Evolutionary conservation across 2,113 vertebrate genomes (phyloP), one percentile per base, ranked within the genome.

Genomic region (Oenanthe oenanthe): DNA sequence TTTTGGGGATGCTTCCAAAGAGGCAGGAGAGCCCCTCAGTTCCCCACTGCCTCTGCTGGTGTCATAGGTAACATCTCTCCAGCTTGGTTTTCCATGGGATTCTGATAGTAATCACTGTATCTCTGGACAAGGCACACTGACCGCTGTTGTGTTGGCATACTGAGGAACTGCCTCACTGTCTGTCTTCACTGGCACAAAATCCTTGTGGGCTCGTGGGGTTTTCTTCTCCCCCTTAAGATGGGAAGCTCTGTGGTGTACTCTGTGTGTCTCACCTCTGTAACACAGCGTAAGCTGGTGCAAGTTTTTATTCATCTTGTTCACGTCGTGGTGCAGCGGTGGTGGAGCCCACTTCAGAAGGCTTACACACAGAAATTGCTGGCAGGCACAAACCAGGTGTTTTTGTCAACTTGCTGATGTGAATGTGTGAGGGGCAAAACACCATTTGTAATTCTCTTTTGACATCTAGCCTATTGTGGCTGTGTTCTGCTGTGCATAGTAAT

Each of bases 401-500:
- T 88, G 50, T 91, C 88, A 87, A 17, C 66, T 76, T 50, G 65
- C 45, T 89, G 70, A 40, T 74, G 43, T 56, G 40, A 1, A 1
- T 47, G 5, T 57, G 28, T 36, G 67, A 82, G 70, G 71, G 56
- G 88, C 79, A 88, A 88, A 93, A 70, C 54, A 51, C 20, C 32
- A 3, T 83, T 83, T 92, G 42, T 68, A 63, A 60, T 89, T 95
- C 76, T 84, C 48, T 73, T 66, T 56, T 85, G 89, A 91, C 73
- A 72, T n/a, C n/a, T 56, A 87, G 70, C 88, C 88, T 96, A 13
- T 78, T 88, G 92, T 93, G 88, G 81, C 66, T 74, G 6, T 81
- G 86, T 87, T 95, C 45, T 15, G 65, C 91, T 86, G 65, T 91
- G 68, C 88, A 57, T 87, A 85, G 58, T 87, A 89, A 90, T 85